Evolutionary conservation across 1,140 invertebrate species (phyloP).

Genomic region (Drosophila elegans): DNA sequence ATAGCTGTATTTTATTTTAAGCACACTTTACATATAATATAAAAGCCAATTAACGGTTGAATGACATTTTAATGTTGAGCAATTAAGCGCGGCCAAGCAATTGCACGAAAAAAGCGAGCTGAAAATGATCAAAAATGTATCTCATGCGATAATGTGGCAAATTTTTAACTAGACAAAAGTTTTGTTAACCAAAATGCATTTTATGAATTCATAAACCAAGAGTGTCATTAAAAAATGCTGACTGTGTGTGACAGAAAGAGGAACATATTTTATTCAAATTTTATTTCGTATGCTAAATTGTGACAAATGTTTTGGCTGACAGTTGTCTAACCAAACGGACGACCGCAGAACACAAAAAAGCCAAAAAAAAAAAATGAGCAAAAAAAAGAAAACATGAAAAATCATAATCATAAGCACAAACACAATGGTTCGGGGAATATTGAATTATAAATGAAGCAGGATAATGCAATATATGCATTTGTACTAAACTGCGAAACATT

Average conservation of each 20-base stretch:
- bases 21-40: conserved; percentile 63
- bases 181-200: conserved; percentile 63
- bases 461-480: conserved; percentile 24
- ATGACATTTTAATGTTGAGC: conserved; percentile 77
- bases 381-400: conserved; percentile 46
- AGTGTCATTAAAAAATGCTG: conserved; percentile 73
- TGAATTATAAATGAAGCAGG: conserved; percentile 64
- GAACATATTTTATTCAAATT: conserved; percentile 75
- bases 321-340: conserved; percentile 71
- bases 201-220: conserved; percentile 73
- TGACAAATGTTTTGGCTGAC: conserved; percentile 75
- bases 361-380: conserved; percentile 12
- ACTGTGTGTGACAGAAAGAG: conserved; percentile 10
- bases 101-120: conserved; percentile 19
- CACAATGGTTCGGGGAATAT: conserved; percentile 7
- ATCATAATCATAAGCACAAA: conserved; percentile 70
- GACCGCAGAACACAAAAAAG: conserved; percentile 57
- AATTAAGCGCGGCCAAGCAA: conserved; percentile 62
- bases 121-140: conserved; percentile 54
- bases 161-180: conserved; percentile 42
- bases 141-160: conserved; percentile 60
- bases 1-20: conserved; percentile 70
- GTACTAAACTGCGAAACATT: conserved; percentile 26
- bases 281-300: conserved; percentile 71
- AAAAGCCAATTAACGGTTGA: conserved; percentile 73